A percentile compares a stretch with the other conserved stretches of the same genome.
Evolutionary conservation across 1,140 invertebrate species (phyloP).

Genomic region (Parapsyche elsis): DNA sequence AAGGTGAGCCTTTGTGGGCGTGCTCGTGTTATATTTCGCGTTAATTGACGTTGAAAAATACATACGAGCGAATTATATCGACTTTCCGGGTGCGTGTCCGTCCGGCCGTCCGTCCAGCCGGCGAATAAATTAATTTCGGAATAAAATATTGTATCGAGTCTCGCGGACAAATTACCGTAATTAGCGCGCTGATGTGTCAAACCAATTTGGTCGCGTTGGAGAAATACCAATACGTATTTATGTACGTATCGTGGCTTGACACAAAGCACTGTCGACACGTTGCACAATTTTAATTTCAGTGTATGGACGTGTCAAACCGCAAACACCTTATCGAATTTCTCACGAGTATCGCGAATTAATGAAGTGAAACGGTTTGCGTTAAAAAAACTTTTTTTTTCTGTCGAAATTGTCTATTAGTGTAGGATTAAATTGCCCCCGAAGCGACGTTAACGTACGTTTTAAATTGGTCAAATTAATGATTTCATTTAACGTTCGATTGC

Average conservation of each 20-base stretch:
- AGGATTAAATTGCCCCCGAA: no score
- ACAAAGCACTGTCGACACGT: not conserved
- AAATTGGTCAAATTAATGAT: no score
- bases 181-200: not conserved
- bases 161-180: not conserved
- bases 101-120: not conserved
- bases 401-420: no score
- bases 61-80: no score
- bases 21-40: not conserved
- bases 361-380: no score
- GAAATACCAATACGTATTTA: not conserved
- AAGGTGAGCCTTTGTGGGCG: not conserved
- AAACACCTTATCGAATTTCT: constrained; percentile 24
- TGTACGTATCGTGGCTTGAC: not conserved
- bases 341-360: not conserved
- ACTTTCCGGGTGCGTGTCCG: no score
- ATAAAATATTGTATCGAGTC: no score
- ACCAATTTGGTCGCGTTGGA: not conserved
- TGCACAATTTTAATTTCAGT: not conserved
- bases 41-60: constrained; percentile 12
- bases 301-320: constrained; percentile 6
- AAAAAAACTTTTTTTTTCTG: no score
- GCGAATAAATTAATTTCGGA: not conserved
- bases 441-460: no score
- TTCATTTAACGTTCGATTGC: no score